These are phyloP conservation scores for Bombus fervidus DNA, from an alignment of 1,140 invertebrate species.

Conservation along the genomic window DNA sequence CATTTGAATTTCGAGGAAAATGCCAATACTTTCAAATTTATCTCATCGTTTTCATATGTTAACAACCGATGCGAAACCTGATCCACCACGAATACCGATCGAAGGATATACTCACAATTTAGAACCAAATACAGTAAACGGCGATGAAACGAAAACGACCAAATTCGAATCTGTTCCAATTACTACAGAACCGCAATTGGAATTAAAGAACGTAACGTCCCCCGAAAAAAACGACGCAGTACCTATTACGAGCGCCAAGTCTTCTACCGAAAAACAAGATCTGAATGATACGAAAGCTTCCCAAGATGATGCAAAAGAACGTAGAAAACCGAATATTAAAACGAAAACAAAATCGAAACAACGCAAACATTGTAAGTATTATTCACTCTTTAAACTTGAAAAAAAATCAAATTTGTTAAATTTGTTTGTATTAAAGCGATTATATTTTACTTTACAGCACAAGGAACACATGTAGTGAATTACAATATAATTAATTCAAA, in stretches of 20 bases:
- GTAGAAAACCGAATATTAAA: conserved; percentile 48
- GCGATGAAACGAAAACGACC: neutral
- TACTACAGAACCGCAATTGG: neutral
- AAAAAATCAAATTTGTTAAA: neutral
- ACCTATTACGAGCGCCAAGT: conserved; percentile 10
- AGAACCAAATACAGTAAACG: neutral
- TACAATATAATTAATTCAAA: conserved; percentile 73
- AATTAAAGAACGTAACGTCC: neutral
- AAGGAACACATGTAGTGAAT: conserved; percentile 62
- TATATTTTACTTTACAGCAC: conserved; percentile 48
- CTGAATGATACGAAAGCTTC: conserved; percentile 1
- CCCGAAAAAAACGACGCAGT: neutral
- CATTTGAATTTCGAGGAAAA: conserved; percentile 45
- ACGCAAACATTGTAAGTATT: conserved; percentile 48
- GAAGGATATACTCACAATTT: conserved; percentile 48
- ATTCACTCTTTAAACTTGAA: neutral
- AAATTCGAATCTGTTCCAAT: neutral
- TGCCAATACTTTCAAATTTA: conserved; percentile 66
- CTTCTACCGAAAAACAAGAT: neutral
- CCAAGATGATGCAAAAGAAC: conserved; percentile 24
- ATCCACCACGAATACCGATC: conserved; percentile 58
- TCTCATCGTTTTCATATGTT: conserved; percentile 66
- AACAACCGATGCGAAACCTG: conserved; percentile 66
- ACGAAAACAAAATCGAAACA: conserved; percentile 56
- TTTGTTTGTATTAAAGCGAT: neutral